These are phyloP conservation scores for Periophthalmus modestus DNA, from an alignment of 2,113 vertebrate genomes.

Conservation along the genomic window DNA sequence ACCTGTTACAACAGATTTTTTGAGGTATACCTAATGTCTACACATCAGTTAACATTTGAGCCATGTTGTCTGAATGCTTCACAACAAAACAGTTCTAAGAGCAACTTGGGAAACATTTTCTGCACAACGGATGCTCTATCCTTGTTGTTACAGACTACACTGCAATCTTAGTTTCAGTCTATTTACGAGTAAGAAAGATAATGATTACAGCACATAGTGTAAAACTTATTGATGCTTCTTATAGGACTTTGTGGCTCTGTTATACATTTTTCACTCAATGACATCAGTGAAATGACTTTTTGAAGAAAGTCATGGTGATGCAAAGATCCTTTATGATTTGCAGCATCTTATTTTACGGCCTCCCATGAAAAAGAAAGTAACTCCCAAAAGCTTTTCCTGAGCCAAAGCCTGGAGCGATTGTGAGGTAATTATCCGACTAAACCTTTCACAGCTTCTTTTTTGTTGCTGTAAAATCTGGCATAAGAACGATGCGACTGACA, in stretches of 20 bases:
- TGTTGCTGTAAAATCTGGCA: conserved; percentile 58
- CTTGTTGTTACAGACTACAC: no score
- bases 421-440: conserved; percentile 68
- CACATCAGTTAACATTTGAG: background rate
- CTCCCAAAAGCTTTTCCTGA: conserved; percentile 66
- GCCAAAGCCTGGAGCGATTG: conserved; percentile 62
- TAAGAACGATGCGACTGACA: conserved; percentile 48
- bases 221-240: background rate
- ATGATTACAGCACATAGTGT: background rate
- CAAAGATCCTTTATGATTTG: conserved; percentile 65
- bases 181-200: no score
- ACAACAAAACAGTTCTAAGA: background rate
- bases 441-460: conserved; percentile 60
- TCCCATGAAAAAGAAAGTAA: conserved; percentile 57
- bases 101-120: no score
- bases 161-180: no score
- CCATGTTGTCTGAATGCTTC: background rate
- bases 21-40: background rate
- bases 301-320: conserved; percentile 51
- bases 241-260: background rate
- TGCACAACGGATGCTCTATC: no score
- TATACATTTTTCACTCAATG: conserved; percentile 41
- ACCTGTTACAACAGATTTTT: background rate
- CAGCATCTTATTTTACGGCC: conserved; percentile 59
- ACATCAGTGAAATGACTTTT: conserved; percentile 56